phyloP scores from a whole-genome alignment of 2,113 vertebrate genomes.

The Muscicapa adusta region DNA sequence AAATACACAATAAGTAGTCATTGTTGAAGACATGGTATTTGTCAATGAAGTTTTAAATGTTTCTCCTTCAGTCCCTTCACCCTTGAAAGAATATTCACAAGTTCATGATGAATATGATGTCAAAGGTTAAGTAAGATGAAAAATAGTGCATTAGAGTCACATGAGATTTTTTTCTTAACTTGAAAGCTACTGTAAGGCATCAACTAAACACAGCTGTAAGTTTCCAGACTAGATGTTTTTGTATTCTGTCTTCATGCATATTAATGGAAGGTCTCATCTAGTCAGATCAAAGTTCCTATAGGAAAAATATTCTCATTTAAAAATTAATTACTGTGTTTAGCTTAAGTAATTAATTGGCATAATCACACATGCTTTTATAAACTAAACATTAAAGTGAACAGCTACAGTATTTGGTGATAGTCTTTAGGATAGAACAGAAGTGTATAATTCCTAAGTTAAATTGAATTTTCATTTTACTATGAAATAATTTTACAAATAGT shows the following conservation, averaged over 20 bases:
- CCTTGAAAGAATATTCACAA: constrained; percentile 52
- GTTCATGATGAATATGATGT: constrained; percentile 57
- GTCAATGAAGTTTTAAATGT: constrained; percentile 14
- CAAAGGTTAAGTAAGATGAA: constrained; percentile 63
- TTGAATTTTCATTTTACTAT: neutral
- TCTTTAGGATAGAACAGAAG: constrained; percentile 10
- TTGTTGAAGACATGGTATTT: neutral
- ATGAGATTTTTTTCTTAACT: constrained; percentile 55
- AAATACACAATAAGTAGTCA: neutral
- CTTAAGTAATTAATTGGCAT: constrained; percentile 52
- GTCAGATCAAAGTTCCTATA: constrained; percentile 26
- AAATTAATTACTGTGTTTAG: constrained; percentile 56
- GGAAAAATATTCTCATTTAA: constrained; percentile 41
- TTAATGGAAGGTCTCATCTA: constrained; percentile 46
- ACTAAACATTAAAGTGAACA: constrained; percentile 37
- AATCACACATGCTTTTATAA: constrained; percentile 42
- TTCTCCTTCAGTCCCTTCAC: constrained; percentile 45
- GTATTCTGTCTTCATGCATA: constrained; percentile 47
- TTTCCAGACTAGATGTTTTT: constrained; percentile 43
- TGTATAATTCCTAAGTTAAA: constrained; percentile 29
- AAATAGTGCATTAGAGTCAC: constrained; percentile 54
- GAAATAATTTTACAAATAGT: neutral
- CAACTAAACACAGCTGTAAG: constrained; percentile 32
- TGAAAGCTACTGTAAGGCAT: constrained; percentile 51
- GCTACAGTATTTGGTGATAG: constrained; percentile 10